Conservation (phyloP, 2,113 vertebrate species). For the Ascaphus truei region DNA sequence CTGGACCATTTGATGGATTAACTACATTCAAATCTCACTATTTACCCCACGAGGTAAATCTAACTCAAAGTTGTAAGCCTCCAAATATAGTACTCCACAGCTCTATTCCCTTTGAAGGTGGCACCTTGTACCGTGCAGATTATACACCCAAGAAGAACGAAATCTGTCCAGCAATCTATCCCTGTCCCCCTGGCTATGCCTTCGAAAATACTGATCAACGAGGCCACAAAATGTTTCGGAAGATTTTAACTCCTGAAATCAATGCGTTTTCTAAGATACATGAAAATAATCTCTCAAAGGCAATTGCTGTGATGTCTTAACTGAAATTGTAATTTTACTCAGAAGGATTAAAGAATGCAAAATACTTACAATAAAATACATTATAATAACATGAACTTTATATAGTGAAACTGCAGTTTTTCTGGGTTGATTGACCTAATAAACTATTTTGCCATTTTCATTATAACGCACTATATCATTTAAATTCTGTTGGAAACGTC, state of each 20-base stretch:
- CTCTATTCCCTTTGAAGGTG: conserved; percentile 54
- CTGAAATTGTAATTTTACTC: too few relatives aligned
- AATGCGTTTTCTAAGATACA: not conserved
- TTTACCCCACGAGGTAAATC: conserved; percentile 54
- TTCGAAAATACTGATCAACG: conserved; percentile 62
- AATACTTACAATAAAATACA: too few relatives aligned
- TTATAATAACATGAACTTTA: too few relatives aligned
- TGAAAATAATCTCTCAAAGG: conserved; percentile 39
- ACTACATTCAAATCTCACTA: conserved; percentile 77
- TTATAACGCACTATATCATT: too few relatives aligned
- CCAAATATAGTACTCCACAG: not conserved
- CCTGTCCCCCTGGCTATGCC: conserved; percentile 60
- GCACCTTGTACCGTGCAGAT: conserved; percentile 64
- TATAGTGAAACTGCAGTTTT: too few relatives aligned
- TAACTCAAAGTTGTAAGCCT: conserved; percentile 65
- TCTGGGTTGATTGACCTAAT: too few relatives aligned
- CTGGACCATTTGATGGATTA: conserved; percentile 66
- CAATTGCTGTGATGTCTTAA: conserved; percentile 54
- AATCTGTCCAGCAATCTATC: conserved; percentile 64
- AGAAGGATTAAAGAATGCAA: too few relatives aligned
- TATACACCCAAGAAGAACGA: conserved; percentile 62
- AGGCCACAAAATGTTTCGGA: conserved; percentile 73
- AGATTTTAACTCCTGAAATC: conserved; percentile 38
- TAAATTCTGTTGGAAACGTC: too few relatives aligned
- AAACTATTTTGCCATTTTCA: too few relatives aligned